A percentile compares a stretch with the other conserved stretches of the same genome.
Evolutionary conservation across 23 tunicate genomes (phyloP).

Genomic region (Botrylloides violaceus): DNA sequence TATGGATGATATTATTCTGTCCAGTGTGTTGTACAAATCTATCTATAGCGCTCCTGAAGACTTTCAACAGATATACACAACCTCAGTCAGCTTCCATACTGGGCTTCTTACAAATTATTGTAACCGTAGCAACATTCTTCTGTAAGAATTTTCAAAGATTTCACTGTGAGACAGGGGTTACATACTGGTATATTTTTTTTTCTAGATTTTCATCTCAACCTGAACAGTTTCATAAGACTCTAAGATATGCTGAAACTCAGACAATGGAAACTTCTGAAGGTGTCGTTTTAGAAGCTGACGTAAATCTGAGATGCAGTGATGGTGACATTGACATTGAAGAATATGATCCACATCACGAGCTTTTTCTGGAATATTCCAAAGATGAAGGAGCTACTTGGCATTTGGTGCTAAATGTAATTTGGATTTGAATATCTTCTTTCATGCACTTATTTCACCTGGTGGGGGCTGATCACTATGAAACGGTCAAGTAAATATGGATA

Average conservation of each 20-base stretch:
- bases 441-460: too few species aligned
- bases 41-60: constrained; percentile 31
- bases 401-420: constrained; percentile 41
- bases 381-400: constrained; percentile 68
- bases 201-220: constrained; percentile 18
- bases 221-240: neutral
- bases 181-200: neutral
- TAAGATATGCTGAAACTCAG: constrained; percentile 77
- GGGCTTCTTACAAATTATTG: constrained; percentile 48
- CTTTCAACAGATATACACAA: constrained; percentile 3
- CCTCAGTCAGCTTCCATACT: constrained; percentile 71
- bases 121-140: constrained; percentile 22
- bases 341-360: constrained; percentile 9
- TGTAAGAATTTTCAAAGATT: constrained; percentile 25
- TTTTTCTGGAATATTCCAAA: constrained; percentile 45
- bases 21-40: constrained; percentile 51
- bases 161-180: too few species aligned
- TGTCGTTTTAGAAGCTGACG: constrained; percentile 60
- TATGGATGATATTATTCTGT: constrained; percentile 68
- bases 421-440: too few species aligned
- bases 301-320: constrained; percentile 48
- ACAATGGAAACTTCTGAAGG: constrained; percentile 74
- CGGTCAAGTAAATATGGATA: too few species aligned
- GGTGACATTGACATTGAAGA: neutral
- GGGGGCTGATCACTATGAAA: too few species aligned